Conservation (phyloP, 2,888 invertebrate species). For the Miltochrista miniata region DNA sequence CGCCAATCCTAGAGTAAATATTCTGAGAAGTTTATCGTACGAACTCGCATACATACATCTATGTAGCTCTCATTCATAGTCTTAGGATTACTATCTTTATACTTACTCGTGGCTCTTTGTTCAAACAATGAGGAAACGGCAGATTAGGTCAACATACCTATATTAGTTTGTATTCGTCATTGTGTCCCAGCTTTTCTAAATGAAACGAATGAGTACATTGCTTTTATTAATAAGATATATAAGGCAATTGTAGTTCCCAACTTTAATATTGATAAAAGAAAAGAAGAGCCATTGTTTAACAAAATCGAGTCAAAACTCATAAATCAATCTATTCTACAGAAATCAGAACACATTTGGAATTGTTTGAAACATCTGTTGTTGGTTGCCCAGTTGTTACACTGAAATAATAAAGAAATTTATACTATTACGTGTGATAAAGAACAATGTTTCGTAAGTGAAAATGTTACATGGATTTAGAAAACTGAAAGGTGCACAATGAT, state of each 20-base stretch:
- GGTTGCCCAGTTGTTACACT: no score
- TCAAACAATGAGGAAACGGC: slow-evolving; percentile 27
- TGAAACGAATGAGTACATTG: slow-evolving; percentile 37
- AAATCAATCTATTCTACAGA: slow-evolving; percentile 10
- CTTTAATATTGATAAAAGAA: no score
- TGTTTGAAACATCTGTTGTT: no score
- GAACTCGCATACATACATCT: slow-evolving; percentile 29
- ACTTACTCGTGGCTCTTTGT: slow-evolving; percentile 36
- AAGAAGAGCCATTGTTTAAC: slow-evolving; percentile 2
- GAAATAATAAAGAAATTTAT: no score
- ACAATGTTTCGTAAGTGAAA: slow-evolving; percentile 20
- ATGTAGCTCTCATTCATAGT: slow-evolving; percentile 68
- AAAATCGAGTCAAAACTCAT: neutral
- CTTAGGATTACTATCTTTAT: slow-evolving; percentile 47
- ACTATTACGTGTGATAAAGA: neutral
- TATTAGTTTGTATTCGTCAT: slow-evolving; percentile 48
- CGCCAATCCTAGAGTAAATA: slow-evolving; percentile 70
- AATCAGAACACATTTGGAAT: slow-evolving; percentile 8
- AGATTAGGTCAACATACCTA: slow-evolving; percentile 37
- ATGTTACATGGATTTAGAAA: slow-evolving; percentile 6
- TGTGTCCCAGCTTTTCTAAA: slow-evolving; percentile 45
- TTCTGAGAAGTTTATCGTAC: slow-evolving; percentile 68
- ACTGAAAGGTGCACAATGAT: slow-evolving; percentile 74
- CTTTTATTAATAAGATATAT: slow-evolving; percentile 28
- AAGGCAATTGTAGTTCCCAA: slow-evolving; percentile 14